These are phyloP conservation scores for Tetramorium alpestre DNA, from an alignment of 1,140 invertebrate species.

Conservation along the genomic window DNA sequence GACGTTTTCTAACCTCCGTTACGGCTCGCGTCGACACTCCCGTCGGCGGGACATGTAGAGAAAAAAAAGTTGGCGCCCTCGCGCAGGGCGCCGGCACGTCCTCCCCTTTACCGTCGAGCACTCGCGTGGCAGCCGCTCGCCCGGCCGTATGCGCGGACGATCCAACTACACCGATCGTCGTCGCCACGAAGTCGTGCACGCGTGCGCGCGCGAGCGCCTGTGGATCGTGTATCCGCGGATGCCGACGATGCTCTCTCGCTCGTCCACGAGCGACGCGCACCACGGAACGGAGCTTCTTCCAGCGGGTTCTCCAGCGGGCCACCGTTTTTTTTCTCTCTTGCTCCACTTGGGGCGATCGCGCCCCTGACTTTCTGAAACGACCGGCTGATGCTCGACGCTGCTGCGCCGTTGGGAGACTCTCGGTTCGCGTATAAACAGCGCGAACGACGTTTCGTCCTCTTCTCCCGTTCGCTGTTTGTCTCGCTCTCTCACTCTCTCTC, in stretches of 20 bases:
- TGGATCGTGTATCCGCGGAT: neutral
- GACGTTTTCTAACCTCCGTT: constrained; percentile 41
- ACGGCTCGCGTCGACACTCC: neutral
- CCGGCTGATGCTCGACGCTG: constrained; percentile 67
- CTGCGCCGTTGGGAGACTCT: constrained; percentile 63
- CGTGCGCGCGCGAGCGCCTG: neutral
- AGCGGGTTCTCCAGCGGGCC: neutral
- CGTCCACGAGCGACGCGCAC: neutral
- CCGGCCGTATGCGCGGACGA: neutral
- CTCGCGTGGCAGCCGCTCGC: neutral
- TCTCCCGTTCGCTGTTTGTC: constrained; percentile 33
- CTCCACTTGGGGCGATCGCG: constrained; percentile 41
- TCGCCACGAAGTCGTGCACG: neutral
- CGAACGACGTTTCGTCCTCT: constrained; percentile 66
- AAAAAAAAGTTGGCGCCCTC: neutral
- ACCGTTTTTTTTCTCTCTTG: neutral
- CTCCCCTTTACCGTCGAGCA: neutral
- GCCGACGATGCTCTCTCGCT: neutral
- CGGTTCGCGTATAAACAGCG: constrained; percentile 59
- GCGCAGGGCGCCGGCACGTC: neutral
- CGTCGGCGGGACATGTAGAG: constrained; percentile 4
- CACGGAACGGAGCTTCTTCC: neutral
- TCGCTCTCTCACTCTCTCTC: neutral
- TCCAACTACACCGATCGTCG: neutral
- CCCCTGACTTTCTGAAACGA: constrained; percentile 57